Base-by-base conservation (phyloP, 2,797 vertebrate genomes). In the Rhodeus uyekii region DNA sequence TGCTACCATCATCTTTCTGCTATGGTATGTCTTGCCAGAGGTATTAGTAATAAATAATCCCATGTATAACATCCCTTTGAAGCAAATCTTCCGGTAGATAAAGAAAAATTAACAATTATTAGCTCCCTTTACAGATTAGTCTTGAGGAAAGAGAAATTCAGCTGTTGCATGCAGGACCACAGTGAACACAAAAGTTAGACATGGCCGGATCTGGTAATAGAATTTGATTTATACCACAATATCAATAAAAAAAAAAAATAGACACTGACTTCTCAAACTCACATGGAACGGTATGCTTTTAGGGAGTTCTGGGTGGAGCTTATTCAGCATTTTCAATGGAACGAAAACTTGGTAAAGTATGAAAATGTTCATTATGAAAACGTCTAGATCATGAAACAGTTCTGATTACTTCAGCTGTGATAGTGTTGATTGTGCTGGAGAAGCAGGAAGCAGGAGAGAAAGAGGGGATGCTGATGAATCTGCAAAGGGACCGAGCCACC, bases 311-410 rank as follows among this genome's bases (percentile, higher is more conserved):
- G n/a, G 29, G 19, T 55, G 34, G 29, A 36, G 61, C 53, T 61
- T 38, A 1, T 63, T 73, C 78, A 72, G 38, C 48, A 63, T 34
- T 72, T 58, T 80, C 12, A 60, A 74, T 80, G 34, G 74, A 78
- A 76, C 65, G 46, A 75, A 76, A 79, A 79, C 69, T 48, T 72
- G 64, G 65, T 67, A 48, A 38, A n/a, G 46, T 72, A 82, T 86
- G 85, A 85, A 84, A 86, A 68, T 79, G 84, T 82, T 53, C 48
- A 32, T 46, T 72, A 78, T 85, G 80, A 85, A 85, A 82, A 72
- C 44, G 60, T 72, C 32, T 80, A 53, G 39, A 79, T 82, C 61
- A 68, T 50, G 74, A 85, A 76, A 48, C 39, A 60, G 60, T 69
- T 75, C 69, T 9, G 46, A 46, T 64, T 22, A 76, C 63, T 63